phyloP scores from a whole-genome alignment of 2,113 vertebrate genomes.

The Nipponia nippon region DNA sequence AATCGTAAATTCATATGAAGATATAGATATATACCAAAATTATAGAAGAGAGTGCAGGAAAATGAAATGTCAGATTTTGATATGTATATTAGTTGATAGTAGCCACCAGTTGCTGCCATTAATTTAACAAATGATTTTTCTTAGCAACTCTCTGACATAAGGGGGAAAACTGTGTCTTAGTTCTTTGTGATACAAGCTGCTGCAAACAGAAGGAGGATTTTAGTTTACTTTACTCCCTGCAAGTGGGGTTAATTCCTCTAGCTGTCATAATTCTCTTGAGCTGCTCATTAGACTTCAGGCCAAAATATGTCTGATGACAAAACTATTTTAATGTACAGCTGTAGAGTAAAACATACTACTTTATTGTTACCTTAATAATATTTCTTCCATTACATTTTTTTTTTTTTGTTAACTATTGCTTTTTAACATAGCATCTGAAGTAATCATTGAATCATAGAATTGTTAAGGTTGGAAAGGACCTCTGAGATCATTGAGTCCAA shows the following conservation, averaged over 20 bases:
- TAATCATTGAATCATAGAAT: neutral
- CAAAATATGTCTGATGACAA: neutral
- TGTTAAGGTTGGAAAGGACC: too few species aligned
- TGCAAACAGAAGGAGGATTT: neutral
- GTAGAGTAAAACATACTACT: neutral
- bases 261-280: neutral
- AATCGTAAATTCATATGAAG: neutral
- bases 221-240: neutral
- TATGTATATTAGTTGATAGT: neutral
- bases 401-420: neutral
- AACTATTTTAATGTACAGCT: neutral
- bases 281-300: neutral
- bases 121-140: neutral
- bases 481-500: too few species aligned
- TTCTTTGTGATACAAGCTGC: neutral
- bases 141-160: neutral
- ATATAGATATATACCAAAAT: neutral
- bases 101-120: neutral
- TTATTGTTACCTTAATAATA: neutral
- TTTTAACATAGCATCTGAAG: neutral
- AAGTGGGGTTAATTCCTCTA: neutral
- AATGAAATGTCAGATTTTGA: neutral
- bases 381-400: neutral
- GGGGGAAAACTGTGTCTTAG: neutral
- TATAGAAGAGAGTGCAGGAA: neutral